Conservation (phyloP, 2,888 invertebrate genomes). For the Lasioglossum villosulum region DNA sequence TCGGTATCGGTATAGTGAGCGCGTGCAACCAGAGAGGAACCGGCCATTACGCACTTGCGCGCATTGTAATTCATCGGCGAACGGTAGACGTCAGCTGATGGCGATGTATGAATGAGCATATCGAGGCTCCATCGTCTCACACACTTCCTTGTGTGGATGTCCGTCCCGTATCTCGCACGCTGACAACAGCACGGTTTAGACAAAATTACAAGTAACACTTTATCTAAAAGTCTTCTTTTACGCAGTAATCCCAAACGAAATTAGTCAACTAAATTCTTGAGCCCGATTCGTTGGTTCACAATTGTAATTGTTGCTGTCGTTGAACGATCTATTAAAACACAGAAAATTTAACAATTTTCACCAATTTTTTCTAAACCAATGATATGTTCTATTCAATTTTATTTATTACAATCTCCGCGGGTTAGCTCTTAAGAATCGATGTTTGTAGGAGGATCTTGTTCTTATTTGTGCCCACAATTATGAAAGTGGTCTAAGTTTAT, state of each 20-base stretch:
- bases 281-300: too few species aligned
- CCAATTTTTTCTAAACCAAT: too few species aligned
- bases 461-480: too few species aligned
- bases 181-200: not conserved
- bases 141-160: not conserved
- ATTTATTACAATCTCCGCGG: too few species aligned
- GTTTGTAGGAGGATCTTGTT: too few species aligned
- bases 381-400: too few species aligned
- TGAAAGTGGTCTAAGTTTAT: too few species aligned
- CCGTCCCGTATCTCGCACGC: not conserved
- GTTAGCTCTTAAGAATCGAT: too few species aligned
- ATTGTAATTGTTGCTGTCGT: too few species aligned
- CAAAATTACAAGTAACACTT: not conserved
- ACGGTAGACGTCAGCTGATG: conserved; percentile 72
- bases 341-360: not conserved
- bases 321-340: too few species aligned
- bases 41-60: conserved; percentile 31
- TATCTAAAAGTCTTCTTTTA: not conserved
- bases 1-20: not conserved
- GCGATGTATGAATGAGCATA: conserved; percentile 77
- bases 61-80: conserved; percentile 66
- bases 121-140: conserved; percentile 53
- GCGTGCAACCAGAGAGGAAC: conserved; percentile 2
- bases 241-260: not conserved
- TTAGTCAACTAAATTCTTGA: too few species aligned